phyloP scores from a whole-genome alignment of 2,888 invertebrate genomes.

The Orchesella flavescens region DNA sequence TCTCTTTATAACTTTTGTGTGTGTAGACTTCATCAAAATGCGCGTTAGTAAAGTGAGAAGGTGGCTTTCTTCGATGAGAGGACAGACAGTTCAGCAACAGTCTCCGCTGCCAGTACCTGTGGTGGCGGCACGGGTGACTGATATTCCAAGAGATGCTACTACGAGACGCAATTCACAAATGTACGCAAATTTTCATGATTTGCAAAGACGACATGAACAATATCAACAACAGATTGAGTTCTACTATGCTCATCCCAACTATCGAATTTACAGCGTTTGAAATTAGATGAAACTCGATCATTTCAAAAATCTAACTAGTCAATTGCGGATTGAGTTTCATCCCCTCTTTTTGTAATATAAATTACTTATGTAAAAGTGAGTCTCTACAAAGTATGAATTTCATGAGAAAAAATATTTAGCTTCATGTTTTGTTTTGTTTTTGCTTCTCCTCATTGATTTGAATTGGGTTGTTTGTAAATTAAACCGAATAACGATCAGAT shows the following conservation, averaged over 20 bases:
- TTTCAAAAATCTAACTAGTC: not conserved
- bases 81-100: constrained; percentile 17
- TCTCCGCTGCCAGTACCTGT: constrained; percentile 6
- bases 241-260: constrained; percentile 45
- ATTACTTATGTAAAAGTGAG: constrained; percentile 1
- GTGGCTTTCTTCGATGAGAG: constrained; percentile 47
- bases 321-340: not conserved
- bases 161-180: constrained; percentile 4
- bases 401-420: not conserved
- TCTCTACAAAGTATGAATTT: not conserved
- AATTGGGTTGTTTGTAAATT: too few species aligned
- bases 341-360: too few species aligned
- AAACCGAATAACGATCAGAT: too few species aligned
- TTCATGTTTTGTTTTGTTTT: not conserved
- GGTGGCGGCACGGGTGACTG: constrained; percentile 7
- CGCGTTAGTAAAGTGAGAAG: constrained; percentile 52
- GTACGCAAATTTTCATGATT: constrained; percentile 37
- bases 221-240: constrained; percentile 40
- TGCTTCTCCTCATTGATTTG: too few species aligned
- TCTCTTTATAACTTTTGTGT: not conserved
- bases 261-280: constrained; percentile 52
- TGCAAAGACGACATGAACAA: constrained; percentile 27
- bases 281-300: not conserved
- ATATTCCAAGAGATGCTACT: not conserved
- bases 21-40: constrained; percentile 50